A percentile compares a stretch with the other conserved stretches of the same genome.
phyloP scores from a whole-genome alignment of 2,797 vertebrate species.

The Neosalanx taihuensis region DNA sequence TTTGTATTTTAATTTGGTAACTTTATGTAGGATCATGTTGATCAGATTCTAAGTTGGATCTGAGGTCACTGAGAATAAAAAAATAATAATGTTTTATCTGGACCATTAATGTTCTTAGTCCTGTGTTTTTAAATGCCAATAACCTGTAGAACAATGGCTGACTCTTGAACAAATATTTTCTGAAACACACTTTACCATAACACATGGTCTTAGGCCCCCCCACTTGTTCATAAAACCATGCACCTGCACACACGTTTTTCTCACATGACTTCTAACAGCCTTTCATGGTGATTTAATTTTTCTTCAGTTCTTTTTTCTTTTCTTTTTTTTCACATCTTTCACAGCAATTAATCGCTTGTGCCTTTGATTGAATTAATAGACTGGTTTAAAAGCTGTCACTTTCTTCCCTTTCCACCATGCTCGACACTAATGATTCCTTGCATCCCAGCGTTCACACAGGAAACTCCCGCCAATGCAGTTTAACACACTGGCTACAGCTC shows the following conservation, averaged over 20 bases:
- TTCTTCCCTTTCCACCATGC: slow-evolving; percentile 71
- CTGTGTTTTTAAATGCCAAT: slow-evolving; percentile 47
- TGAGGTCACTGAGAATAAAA: no score
- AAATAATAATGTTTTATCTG: not conserved
- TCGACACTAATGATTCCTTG: slow-evolving; percentile 76
- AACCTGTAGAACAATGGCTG: slow-evolving; percentile 23
- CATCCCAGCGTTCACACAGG: slow-evolving; percentile 63
- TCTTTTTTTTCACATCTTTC: slow-evolving; percentile 49
- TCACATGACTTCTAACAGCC: slow-evolving; percentile 46
- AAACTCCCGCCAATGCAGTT: slow-evolving; percentile 72
- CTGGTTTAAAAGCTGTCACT: slow-evolving; percentile 74
- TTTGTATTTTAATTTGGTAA: slow-evolving; percentile 43
- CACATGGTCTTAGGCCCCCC: slow-evolving; percentile 22
- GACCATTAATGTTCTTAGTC: slow-evolving; percentile 30
- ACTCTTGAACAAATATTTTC: slow-evolving; percentile 30
- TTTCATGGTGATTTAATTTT: slow-evolving; percentile 42
- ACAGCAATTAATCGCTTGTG: slow-evolving; percentile 67
- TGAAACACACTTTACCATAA: slow-evolving; percentile 24
- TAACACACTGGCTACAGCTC: slow-evolving; percentile 70
- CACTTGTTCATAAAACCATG: slow-evolving; percentile 49
- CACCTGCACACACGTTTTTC: slow-evolving; percentile 58
- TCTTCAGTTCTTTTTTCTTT: slow-evolving; percentile 30
- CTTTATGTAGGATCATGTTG: slow-evolving; percentile 40
- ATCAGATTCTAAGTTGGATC: no score
- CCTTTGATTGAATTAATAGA: slow-evolving; percentile 74